Evolutionary conservation across 2,888 invertebrate species (phyloP), one percentile per base, ranked within the genome.

Genomic region (Barypeithes pellucidus): DNA sequence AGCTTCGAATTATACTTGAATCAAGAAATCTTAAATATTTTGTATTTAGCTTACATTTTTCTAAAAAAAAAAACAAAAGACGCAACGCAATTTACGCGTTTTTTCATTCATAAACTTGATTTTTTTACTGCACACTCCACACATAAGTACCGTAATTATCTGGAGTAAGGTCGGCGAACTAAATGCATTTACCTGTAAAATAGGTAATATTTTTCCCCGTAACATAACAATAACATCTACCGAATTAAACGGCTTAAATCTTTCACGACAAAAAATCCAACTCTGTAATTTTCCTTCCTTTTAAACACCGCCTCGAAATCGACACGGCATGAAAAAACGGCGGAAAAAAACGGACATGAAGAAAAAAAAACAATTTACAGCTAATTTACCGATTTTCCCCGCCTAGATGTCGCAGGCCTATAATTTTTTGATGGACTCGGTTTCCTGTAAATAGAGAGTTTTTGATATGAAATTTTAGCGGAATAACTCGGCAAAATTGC

Each of bases 381-480:
- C 77, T 79, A 80, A 80, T 81, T 82, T 79, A 77, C 79, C 78
- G 79, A 79, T 80, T 79, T 81, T 79, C 75, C 78, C 78, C 79
- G 72, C 77, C 73, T 66, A 59, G 54, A 45, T 54, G 57, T 33
- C 36, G 47, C 60, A 43, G 65, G 39, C 33, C 41, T 75, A 63
- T 76, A 68, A 77, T 76, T 76, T n/a, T 75, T 36, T 57, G 20
- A 67, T 29, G 59, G 24, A 47, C 22, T 71, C 73, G 71, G 73
- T 72, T 77, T 76, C 62, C 54, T 8, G 62, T 69, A 69, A 62
- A 62, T 54, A 69, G 69, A 33, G 69, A 59, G 67, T 67, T 67
- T 67, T 69, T 41, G 54, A 18, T 57, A 4, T 12, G 60, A 20
- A 20, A 45, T 14, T 43, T 45, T 45, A 39, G 8, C 33, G 8